Evolutionary conservation across 1,140 invertebrate genomes (phyloP), one percentile per base, ranked within the genome.

Genomic region (Lordiphosa mommai): DNA sequence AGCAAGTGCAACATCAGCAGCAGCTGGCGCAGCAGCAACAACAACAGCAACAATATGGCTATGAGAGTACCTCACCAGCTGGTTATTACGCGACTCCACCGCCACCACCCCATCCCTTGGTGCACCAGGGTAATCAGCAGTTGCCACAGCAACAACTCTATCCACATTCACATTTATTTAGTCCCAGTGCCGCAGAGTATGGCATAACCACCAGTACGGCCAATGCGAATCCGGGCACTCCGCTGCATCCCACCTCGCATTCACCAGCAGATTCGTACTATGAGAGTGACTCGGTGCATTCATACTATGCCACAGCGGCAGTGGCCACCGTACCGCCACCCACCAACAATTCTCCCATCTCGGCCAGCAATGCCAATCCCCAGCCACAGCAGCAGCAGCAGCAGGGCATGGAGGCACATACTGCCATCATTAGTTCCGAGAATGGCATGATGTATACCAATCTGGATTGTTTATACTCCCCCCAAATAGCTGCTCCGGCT

Each of bases 371-470:
- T 56, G 84, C 82, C 53, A 86, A 67, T 36, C 50, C 73, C 89
- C 61, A 77, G 7, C 72, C 73, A 8, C 69, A 72, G 6, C 66
- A 72, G 10, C 71, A 73, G 23, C 72, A 71, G 13, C 71, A 74
- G 34, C 49, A 49, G 12, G 33, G 37, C 3, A 36, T 70, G 44
- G 57, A 63, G n/a, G 85, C 89, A 43, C 89, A 89, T 2, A 88
- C 90, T 2, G 90, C 92, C 6, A 95, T 96, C 12, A 96, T 96
- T 41, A 95, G 93, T 68, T 94, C 95, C 0, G 94, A 95, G 67
- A 95, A 95, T 51, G 95, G 96, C 0, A 89, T 97, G 34, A 96
- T 95, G 85, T 97, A 97, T 87, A 97, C 96, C 0, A 97, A 97
- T 89, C 89, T 97, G 72, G 96, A 97, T 89, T 96, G 95, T 68